Conservation (phyloP, 2,113 vertebrate genomes). For the Mixornis gularis region DNA sequence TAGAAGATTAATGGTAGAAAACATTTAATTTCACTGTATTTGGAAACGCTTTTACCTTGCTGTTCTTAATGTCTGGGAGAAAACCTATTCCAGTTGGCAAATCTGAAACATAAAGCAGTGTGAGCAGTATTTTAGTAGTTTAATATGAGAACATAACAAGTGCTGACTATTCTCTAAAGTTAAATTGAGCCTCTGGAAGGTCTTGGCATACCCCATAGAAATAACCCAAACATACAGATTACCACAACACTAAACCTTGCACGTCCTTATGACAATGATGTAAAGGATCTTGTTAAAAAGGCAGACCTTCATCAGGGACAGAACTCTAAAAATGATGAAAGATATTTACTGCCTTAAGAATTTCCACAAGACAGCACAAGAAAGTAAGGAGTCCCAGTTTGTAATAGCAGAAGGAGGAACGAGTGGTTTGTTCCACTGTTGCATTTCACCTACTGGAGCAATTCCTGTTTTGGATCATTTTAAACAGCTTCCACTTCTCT, state of each 20-base stretch:
- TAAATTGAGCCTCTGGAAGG: not conserved
- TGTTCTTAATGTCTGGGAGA: constrained; percentile 64
- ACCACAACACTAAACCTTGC: not conserved
- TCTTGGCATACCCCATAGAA: not conserved
- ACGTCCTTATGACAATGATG: not conserved
- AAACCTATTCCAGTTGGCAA: constrained; percentile 69
- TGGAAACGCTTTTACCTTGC: constrained; percentile 54
- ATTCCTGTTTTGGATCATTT: not conserved
- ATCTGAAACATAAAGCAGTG: constrained; percentile 59
- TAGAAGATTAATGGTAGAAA: not conserved
- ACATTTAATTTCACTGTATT: not conserved
- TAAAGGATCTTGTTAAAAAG: not conserved
- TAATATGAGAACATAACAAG: not conserved
- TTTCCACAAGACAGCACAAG: not conserved
- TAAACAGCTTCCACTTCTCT: not conserved
- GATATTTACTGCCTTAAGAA: not conserved
- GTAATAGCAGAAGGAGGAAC: not conserved
- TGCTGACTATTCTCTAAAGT: not conserved
- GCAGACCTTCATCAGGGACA: not conserved
- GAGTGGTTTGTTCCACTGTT: not conserved
- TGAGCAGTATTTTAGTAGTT: not conserved
- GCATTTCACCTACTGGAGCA: not conserved
- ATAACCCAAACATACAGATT: not conserved
- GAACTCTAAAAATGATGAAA: not conserved
- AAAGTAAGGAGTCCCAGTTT: not conserved